These are phyloP conservation scores for Eleginops maclovinus DNA, from an alignment of 2,113 vertebrate species.

Conservation along the genomic window DNA sequence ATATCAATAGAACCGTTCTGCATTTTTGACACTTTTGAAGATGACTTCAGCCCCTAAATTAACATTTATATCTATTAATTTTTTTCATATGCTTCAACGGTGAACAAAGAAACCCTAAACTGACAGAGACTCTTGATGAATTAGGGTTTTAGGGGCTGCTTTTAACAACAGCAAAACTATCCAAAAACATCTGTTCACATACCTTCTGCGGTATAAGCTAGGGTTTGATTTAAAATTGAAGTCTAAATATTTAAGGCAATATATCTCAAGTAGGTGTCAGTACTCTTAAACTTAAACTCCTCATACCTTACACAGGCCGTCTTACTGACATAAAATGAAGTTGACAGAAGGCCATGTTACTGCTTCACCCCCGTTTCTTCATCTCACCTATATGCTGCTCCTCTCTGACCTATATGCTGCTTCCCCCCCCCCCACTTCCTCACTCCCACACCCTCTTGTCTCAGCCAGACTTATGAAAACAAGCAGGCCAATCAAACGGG, in stretches of 20 bases:
- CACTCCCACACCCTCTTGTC: conserved; percentile 26
- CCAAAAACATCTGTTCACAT: too few relatives aligned
- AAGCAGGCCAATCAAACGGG: conserved; percentile 80
- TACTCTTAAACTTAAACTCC: conserved; percentile 1
- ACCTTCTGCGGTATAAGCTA: too few relatives aligned
- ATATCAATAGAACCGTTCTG: neutral
- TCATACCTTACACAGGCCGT: neutral
- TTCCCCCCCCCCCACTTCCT: conserved; percentile 35
- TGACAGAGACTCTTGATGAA: too few relatives aligned
- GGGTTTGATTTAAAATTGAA: neutral
- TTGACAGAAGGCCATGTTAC: conserved; percentile 22
- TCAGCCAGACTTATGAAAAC: conserved; percentile 76
- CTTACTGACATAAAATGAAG: conserved; percentile 31
- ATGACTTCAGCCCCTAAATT: too few relatives aligned
- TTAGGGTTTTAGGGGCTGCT: too few relatives aligned
- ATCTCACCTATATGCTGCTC: conserved; percentile 15
- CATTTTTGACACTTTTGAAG: neutral
- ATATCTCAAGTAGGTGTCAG: neutral
- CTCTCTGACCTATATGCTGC: conserved; percentile 6
- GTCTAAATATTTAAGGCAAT: neutral
- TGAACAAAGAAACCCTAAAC: too few relatives aligned
- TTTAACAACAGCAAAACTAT: too few relatives aligned
- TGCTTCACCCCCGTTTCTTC: conserved; percentile 18
- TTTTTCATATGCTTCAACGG: too few relatives aligned
- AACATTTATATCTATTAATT: too few relatives aligned